These are phyloP conservation scores for Ariolimax columbianus DNA, from an alignment of 2,888 invertebrate genomes.

Conservation along the genomic window DNA sequence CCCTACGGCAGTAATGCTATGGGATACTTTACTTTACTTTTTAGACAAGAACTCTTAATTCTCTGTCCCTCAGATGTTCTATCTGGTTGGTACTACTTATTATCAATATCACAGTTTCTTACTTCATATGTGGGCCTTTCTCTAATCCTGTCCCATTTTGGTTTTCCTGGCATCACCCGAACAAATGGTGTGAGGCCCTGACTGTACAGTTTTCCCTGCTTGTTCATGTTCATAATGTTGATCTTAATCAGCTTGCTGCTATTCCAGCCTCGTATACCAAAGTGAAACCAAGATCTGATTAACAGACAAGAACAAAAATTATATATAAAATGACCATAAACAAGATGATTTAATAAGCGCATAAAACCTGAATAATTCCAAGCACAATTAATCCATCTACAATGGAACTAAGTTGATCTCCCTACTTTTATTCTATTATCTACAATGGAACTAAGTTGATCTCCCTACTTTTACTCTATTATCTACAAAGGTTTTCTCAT, in stretches of 20 bases:
- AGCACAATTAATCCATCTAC: too few relatives aligned
- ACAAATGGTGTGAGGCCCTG: conserved; percentile 83
- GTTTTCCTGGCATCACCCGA: conserved; percentile 85
- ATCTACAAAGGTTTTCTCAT: too few relatives aligned
- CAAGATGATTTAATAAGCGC: too few relatives aligned
- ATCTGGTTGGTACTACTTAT: neutral
- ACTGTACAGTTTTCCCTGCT: conserved; percentile 91
- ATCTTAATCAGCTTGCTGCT: conserved; percentile 83
- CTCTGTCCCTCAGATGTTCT: too few relatives aligned
- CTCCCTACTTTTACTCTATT: too few relatives aligned
- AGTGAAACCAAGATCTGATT: conserved; percentile 92
- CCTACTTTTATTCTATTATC: too few relatives aligned
- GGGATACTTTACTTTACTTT: too few relatives aligned
- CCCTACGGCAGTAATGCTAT: too few relatives aligned
- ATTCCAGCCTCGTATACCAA: conserved; percentile 85
- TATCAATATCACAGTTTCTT: conserved; percentile 56
- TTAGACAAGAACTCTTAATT: too few relatives aligned
- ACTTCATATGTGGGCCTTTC: conserved; percentile 89
- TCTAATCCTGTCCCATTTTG: conserved; percentile 90
- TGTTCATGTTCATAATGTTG: conserved; percentile 91
- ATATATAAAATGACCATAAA: neutral
- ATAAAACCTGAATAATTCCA: too few relatives aligned
- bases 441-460: too few relatives aligned
- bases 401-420: too few relatives aligned
- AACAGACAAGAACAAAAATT: neutral